Conservation (phyloP, 92 coral and sea anemone genomes). For the Porites divaricata region DNA sequence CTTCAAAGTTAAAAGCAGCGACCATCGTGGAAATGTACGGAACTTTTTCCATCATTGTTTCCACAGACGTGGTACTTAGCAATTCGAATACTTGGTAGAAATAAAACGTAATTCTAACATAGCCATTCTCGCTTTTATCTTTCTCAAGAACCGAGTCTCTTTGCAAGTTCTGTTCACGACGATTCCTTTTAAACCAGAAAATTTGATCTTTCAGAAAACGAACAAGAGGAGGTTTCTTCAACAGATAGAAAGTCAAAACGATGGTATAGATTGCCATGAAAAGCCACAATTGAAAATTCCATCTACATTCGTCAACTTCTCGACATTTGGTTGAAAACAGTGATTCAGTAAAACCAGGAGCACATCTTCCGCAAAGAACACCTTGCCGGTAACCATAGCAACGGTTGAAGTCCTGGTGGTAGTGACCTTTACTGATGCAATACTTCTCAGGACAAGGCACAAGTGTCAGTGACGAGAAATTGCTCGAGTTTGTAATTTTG, state of each 20-base stretch:
- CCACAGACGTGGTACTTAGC: conserved; percentile 22
- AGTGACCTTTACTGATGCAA: background rate
- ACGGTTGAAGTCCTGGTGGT: conserved; percentile 38
- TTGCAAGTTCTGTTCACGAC: background rate
- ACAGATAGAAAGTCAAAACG: conserved; percentile 1
- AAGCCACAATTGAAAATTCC: conserved; percentile 7
- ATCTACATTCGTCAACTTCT: background rate
- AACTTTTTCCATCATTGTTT: conserved; percentile 1
- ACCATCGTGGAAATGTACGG: conserved; percentile 29
- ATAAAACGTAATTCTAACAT: conserved; percentile 50
- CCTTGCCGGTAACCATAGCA: conserved; percentile 68
- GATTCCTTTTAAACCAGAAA: conserved; percentile 16
- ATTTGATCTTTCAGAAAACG: conserved; percentile 13
- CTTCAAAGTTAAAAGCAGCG: conserved; percentile 52
- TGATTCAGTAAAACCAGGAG: conserved; percentile 52
- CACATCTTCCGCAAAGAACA: conserved; percentile 64
- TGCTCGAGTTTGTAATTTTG: background rate
- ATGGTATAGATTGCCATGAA: conserved; percentile 7
- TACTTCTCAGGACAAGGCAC: conserved; percentile 46
- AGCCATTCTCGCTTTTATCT: conserved; percentile 22
- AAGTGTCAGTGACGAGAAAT: conserved; percentile 41
- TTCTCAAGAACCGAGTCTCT: background rate
- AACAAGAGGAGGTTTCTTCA: conserved; percentile 30
- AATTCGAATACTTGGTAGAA: conserved; percentile 57
- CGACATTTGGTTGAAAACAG: conserved; percentile 55